Evolutionary conservation across 2,113 vertebrate species (phyloP), one percentile per base, ranked within the genome.

Genomic region (Albula goreensis): DNA sequence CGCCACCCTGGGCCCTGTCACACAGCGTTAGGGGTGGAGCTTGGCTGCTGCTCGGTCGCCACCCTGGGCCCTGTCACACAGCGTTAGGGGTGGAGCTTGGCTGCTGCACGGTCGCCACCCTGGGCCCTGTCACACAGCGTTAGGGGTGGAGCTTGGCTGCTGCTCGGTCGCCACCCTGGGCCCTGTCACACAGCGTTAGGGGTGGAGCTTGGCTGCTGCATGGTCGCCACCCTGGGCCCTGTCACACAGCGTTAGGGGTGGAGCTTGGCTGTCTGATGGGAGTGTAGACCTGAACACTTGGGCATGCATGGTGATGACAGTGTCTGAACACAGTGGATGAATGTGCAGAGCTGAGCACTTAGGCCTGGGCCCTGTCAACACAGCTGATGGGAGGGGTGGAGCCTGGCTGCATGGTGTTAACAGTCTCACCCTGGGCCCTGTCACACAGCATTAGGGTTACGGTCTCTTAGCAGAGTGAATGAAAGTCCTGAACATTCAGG

Each of bases 391-490:
- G 3, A 81, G 80, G 5, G 22, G 11, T 7, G 6, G 15, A 7
- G n/a, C n/a, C 22, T 5, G 77, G 22, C 22, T 9, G 74, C 74
- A n/a, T n/a, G n/a, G n/a, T n/a, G n/a, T 31, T 2, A 5, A 31
- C 5, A 25, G 5, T 22, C 25, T 48, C 41, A 48, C 77, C 41
- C 12, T n/a, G 25, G 6, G 77, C 2, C 41, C 77, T 78, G 77
- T 19, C 80, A 81, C 50, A 51, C 50, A 81, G 80, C 80, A 52
- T 19, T 9, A 81, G 80, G n/a, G n/a, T n/a, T n/a, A n/a, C n/a
- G n/a, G n/a, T n/a, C n/a, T n/a, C n/a, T n/a, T n/a, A n/a, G n/a
- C n/a, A n/a, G n/a, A n/a, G n/a, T n/a, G n/a, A n/a, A n/a, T n/a
- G n/a, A n/a, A n/a, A n/a, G n/a, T n/a, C n/a, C n/a, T n/a, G n/a